Percentiles rank a stretch among this genome's conserved stretches.
Conservation (phyloP, 23 tunicate genomes). For the Trididemnum clinides region DNA sequence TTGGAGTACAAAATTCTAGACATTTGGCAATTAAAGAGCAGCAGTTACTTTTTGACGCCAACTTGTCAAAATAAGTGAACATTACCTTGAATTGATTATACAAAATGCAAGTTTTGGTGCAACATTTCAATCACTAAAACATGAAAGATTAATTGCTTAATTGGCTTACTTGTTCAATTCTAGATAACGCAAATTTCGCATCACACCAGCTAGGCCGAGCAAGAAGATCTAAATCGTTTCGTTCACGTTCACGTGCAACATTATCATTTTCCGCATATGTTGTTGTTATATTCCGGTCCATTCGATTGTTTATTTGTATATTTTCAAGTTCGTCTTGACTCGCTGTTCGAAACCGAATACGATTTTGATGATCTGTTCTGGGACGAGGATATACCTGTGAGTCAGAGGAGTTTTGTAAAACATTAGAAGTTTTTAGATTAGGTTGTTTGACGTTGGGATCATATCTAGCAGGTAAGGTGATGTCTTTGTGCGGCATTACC, state of each 20-base stretch:
- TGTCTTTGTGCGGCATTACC: too few relatives aligned
- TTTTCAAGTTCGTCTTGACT: background rate
- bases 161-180: slow-evolving; percentile 58
- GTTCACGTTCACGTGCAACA: background rate
- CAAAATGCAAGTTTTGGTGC: too few relatives aligned
- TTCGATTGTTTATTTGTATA: background rate
- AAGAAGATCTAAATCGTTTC: slow-evolving; percentile 83
- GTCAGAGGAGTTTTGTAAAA: background rate
- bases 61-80: too few relatives aligned
- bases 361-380: too few relatives aligned
- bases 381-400: background rate
- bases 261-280: background rate
- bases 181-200: slow-evolving; percentile 76
- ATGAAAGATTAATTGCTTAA: background rate
- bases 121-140: too few relatives aligned
- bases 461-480: too few relatives aligned
- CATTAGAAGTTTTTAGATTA: background rate
- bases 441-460: background rate
- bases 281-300: background rate
- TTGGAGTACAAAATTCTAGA: too few relatives aligned
- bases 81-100: too few relatives aligned
- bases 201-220: slow-evolving; percentile 95
- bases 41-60: too few relatives aligned
- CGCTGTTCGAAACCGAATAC: slow-evolving; percentile 5
- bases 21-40: too few relatives aligned